A percentile compares a stretch with the other conserved stretches of the same genome.
Conservation (phyloP, 2,113 vertebrate genomes). For the Antigone vipio region DNA sequence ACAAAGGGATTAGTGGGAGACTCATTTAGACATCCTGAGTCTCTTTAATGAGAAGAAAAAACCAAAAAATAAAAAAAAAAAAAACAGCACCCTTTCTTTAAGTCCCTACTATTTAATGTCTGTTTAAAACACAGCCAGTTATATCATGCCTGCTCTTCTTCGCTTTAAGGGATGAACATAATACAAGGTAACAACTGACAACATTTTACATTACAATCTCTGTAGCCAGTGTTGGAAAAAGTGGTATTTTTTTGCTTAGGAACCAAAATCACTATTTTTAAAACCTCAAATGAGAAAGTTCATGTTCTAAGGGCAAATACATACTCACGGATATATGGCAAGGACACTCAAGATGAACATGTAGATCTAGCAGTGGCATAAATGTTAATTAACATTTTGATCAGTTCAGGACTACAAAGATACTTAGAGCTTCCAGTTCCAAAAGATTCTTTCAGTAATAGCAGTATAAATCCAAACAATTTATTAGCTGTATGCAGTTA, state of each 20-base stretch:
- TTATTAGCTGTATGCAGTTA: not conserved
- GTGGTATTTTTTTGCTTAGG: not conserved
- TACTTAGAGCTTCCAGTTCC: not conserved
- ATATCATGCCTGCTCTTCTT: not conserved
- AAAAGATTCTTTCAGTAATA: not conserved
- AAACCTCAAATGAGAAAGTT: not conserved
- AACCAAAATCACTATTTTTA: not conserved
- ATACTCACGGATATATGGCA: not conserved
- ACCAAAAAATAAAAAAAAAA: not conserved
- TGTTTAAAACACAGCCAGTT: not conserved
- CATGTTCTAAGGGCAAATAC: not conserved
- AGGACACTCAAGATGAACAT: not conserved
- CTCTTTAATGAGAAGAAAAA: not conserved
- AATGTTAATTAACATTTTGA: not conserved
- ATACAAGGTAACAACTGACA: not conserved
- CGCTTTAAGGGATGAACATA: not conserved
- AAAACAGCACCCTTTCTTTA: not conserved
- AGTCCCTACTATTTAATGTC: not conserved
- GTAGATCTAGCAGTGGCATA: not conserved
- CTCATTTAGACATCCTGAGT: constrained; percentile 24
- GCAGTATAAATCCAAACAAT: not conserved
- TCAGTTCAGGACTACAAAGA: not conserved
- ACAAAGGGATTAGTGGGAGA: constrained; percentile 29
- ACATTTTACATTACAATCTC: not conserved
- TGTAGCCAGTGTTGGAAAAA: not conserved